A percentile compares a stretch with the other conserved stretches of the same genome.
phyloP scores from a whole-genome alignment of 2,888 invertebrate species.

The Cephus spinipes region DNA sequence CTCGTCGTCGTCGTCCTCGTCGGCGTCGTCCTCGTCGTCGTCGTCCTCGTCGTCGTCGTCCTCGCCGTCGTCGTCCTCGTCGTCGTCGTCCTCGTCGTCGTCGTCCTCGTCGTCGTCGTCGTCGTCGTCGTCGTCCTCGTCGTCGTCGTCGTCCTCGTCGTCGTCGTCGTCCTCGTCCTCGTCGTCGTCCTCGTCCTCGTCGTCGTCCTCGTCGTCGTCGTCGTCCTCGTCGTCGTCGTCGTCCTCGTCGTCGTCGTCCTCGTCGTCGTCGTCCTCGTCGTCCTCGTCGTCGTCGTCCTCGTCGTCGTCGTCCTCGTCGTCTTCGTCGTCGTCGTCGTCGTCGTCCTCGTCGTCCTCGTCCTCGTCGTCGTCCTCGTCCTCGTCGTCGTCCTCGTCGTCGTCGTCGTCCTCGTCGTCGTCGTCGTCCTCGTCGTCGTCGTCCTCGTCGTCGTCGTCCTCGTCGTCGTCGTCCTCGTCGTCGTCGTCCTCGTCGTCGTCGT shows the following conservation, averaged over 20 bases:
- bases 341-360: background rate
- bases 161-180: background rate
- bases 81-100: no score
- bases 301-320: no score
- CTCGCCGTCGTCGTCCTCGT: no score
- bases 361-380: background rate
- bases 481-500: background rate
- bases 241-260: background rate
- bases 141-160: background rate
- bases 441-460: background rate
- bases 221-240: background rate
- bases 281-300: background rate
- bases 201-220: background rate
- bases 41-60: no score
- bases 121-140: background rate
- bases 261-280: background rate
- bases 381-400: background rate
- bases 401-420: background rate
- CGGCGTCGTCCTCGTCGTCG: no score
- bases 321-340: no score
- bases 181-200: background rate
- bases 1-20: no score
- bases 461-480: background rate
- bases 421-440: background rate
- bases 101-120: conserved; percentile 2